phyloP scores from a whole-genome alignment of 2,113 vertebrate species.

The Pyxicephalus adspersus region DNA sequence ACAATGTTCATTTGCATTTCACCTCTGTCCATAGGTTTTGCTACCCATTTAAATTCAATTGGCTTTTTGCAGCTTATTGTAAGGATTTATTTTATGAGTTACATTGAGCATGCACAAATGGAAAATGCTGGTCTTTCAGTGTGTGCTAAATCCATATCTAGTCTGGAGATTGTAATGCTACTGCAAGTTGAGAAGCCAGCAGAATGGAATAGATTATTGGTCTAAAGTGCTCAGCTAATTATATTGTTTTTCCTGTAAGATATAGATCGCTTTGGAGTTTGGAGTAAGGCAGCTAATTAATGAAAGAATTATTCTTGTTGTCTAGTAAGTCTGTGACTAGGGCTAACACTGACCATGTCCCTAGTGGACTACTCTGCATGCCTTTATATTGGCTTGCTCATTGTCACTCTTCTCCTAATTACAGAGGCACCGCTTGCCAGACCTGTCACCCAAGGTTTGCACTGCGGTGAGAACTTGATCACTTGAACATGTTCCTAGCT shows the following conservation, averaged over 20 bases:
- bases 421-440: conserved; percentile 16
- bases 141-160: too few species aligned
- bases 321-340: conserved; percentile 25
- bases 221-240: conserved; percentile 27
- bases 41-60: too few species aligned
- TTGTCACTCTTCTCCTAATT: conserved; percentile 38
- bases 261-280: conserved; percentile 42
- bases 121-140: too few species aligned
- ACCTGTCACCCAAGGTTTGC: conserved; percentile 45
- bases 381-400: conserved; percentile 18
- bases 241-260: conserved; percentile 51
- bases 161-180: not conserved
- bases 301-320: conserved; percentile 47
- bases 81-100: too few species aligned
- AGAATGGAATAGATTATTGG: conserved; percentile 36
- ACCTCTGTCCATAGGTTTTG: too few species aligned
- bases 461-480: conserved; percentile 39
- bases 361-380: conserved; percentile 1
- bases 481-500: conserved; percentile 16
- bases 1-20: too few species aligned
- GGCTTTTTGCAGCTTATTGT: too few species aligned
- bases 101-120: too few species aligned
- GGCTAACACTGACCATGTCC: conserved; percentile 6
- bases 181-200: conserved; percentile 16
- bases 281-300: conserved; percentile 41